Evolutionary conservation across 1,140 invertebrate species (phyloP).

Genomic region (Muscidifurax raptorellus): DNA sequence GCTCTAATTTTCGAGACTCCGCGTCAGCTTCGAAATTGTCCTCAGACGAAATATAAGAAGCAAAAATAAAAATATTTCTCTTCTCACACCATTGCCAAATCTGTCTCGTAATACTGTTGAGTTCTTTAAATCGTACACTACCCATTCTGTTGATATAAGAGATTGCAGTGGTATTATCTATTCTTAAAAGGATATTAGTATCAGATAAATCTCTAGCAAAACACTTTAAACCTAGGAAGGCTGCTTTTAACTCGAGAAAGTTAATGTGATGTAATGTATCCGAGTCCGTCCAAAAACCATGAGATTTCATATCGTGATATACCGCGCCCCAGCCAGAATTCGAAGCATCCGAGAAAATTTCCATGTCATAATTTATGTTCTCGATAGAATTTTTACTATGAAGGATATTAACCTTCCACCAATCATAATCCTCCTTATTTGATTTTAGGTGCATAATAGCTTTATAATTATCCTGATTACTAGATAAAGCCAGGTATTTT

Average conservation of each 20-base stretch:
- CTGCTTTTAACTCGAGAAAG: slow-evolving; percentile 9
- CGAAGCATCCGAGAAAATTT: slow-evolving; percentile 34
- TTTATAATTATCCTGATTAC: not conserved
- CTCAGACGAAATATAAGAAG: slow-evolving; percentile 9
- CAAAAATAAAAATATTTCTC: slow-evolving; percentile 7
- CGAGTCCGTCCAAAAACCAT: not conserved
- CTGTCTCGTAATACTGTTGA: not conserved
- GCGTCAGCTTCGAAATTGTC: slow-evolving; percentile 34
- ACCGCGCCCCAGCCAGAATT: slow-evolving; percentile 6
- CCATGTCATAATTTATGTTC: not conserved
- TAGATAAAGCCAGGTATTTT: not conserved
- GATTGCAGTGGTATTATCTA: slow-evolving; percentile 40
- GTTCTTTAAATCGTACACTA: not conserved
- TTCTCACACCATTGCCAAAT: slow-evolving; percentile 29
- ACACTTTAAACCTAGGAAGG: not conserved
- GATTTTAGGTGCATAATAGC: not conserved
- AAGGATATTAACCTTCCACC: not conserved
- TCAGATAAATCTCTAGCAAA: not conserved
- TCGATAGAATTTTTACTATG: not conserved
- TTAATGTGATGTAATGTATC: slow-evolving; percentile 19
- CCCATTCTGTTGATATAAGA: slow-evolving; percentile 37
- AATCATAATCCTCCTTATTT: not conserved
- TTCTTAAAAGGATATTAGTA: not conserved
- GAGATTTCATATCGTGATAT: not conserved
- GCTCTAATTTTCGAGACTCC: not conserved